Percentiles rank a stretch among this genome's conserved stretches.
phyloP scores from a whole-genome alignment of 2,888 invertebrate genomes.

The Charanyca ferruginea region DNA sequence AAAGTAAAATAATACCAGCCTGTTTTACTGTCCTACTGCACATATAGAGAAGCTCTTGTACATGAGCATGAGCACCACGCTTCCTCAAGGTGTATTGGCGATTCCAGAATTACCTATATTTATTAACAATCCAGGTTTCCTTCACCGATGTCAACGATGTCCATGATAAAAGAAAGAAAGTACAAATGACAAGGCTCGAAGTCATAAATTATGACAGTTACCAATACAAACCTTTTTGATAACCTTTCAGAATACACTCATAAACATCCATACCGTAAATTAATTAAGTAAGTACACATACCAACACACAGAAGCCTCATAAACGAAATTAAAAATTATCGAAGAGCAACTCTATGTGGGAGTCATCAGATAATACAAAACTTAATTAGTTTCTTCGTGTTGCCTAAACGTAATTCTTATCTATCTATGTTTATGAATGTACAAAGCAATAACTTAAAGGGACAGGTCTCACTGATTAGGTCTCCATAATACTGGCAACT shows the following conservation, averaged over 20 bases:
- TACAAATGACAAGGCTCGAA: no score
- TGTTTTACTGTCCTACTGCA: no score
- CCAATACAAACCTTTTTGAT: not conserved
- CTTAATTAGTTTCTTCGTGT: conserved; percentile 79
- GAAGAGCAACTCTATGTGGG: conserved; percentile 47
- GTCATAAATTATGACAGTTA: not conserved
- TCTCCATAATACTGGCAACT: conserved; percentile 69
- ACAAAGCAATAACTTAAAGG: conserved; percentile 79
- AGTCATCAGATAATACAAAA: conserved; percentile 67
- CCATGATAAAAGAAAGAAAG: no score
- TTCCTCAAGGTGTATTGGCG: no score
- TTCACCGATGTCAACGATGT: no score
- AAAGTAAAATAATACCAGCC: no score
- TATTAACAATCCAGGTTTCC: no score
- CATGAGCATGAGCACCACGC: no score
- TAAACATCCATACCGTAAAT: conserved; percentile 3
- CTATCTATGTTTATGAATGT: conserved; percentile 80
- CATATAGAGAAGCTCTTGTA: no score
- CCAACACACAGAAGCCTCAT: conserved; percentile 27
- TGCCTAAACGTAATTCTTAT: conserved; percentile 76
- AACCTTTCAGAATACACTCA: not conserved
- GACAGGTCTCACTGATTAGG: conserved; percentile 86
- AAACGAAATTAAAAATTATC: conserved; percentile 47
- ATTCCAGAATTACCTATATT: no score
- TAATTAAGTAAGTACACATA: conserved; percentile 4